Conservation (phyloP, 2,113 vertebrate genomes). For the Pterocles burchelli region DNA sequence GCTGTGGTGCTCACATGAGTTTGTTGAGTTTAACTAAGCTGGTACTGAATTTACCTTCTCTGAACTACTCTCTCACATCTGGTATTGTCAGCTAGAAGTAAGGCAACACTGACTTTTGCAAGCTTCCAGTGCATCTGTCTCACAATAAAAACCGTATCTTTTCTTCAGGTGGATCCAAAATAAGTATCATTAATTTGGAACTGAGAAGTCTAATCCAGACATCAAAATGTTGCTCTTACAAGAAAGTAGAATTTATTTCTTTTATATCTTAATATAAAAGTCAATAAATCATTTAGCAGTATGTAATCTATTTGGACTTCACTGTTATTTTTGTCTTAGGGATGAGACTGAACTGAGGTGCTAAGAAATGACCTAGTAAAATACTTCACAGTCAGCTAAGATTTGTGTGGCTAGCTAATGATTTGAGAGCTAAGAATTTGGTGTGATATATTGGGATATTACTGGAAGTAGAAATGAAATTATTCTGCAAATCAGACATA, state of each 20-base stretch:
- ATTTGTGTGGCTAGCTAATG: neutral
- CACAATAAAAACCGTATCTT: neutral
- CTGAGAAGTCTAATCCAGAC: neutral
- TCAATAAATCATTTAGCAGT: neutral
- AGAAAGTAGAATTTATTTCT: neutral
- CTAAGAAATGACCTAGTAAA: neutral
- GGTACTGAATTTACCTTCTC: neutral
- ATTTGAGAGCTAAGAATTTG: slow-evolving; percentile 14
- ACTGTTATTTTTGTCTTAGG: neutral
- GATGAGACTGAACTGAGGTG: neutral
- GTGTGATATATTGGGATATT: slow-evolving; percentile 4
- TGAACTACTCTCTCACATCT: neutral
- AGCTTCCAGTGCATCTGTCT: neutral
- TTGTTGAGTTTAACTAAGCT: neutral
- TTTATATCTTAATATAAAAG: neutral
- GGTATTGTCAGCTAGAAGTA: neutral
- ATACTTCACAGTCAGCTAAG: neutral
- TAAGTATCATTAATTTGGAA: neutral
- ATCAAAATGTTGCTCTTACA: neutral
- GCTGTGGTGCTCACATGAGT: rapidly evolving
- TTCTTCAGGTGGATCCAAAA: neutral
- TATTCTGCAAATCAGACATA: neutral
- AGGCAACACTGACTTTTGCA: neutral
- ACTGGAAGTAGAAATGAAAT: neutral
- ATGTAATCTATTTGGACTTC: neutral